Evolutionary conservation across 2,113 vertebrate genomes (phyloP).

Genomic region (Dinomys branickii): DNA sequence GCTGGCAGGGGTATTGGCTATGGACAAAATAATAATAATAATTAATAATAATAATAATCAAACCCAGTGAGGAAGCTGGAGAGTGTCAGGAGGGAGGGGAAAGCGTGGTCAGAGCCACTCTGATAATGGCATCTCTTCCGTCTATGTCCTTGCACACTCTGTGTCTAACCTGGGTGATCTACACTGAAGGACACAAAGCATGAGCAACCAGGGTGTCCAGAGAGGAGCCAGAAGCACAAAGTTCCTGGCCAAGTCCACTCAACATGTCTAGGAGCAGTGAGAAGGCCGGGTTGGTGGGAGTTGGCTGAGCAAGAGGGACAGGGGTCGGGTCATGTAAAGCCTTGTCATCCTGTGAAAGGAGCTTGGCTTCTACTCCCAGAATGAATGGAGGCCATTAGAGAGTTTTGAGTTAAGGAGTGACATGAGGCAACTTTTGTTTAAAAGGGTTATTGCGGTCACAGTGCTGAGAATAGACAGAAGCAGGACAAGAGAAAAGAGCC

Average conservation of each 20-base stretch:
- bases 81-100: not conserved
- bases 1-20: not conserved
- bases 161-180: not conserved
- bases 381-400: constrained; percentile 60
- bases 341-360: constrained; percentile 41
- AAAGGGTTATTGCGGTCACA: constrained; percentile 66
- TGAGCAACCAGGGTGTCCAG: rapidly evolving
- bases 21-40: not conserved
- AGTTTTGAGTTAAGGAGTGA: constrained; percentile 43
- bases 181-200: not conserved
- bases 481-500: not conserved
- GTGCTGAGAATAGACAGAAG: constrained; percentile 13
- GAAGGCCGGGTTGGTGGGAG: not conserved
- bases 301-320: not conserved
- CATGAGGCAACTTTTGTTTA: constrained; percentile 44
- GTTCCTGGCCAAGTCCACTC: not conserved
- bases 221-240: not conserved
- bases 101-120: not conserved
- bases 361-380: constrained; percentile 15
- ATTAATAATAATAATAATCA: not conserved
- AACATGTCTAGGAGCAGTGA: not conserved
- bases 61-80: not conserved
- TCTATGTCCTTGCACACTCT: not conserved
- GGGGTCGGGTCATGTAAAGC: constrained; percentile 6
- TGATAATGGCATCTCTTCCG: not conserved